A percentile compares a stretch with the other conserved stretches of the same genome.
Evolutionary conservation across 2,113 vertebrate genomes (phyloP).

Genomic region (Sprattus sprattus): DNA sequence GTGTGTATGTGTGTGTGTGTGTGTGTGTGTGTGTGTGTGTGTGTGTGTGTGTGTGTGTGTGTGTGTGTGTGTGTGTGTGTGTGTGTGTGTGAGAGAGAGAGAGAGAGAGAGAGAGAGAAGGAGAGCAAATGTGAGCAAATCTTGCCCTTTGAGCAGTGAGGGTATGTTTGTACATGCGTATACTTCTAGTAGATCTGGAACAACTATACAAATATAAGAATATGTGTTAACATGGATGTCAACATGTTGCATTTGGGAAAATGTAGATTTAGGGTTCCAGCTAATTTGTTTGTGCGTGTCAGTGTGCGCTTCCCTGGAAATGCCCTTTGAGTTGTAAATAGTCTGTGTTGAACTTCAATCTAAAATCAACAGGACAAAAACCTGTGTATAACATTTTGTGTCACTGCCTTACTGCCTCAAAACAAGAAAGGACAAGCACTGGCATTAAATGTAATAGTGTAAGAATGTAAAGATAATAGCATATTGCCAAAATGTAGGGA

Average conservation of each 20-base stretch:
- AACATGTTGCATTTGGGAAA: background rate
- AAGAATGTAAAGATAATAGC: no score
- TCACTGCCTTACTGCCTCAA: background rate
- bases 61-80: background rate
- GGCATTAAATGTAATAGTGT: background rate
- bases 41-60: constrained; percentile 17
- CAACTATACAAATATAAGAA: background rate
- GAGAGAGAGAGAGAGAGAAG: background rate
- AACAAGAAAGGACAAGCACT: background rate
- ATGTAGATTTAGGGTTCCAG: background rate
- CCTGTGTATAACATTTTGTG: background rate
- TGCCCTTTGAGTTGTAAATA: background rate
- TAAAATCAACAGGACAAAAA: background rate
- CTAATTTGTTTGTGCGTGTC: background rate
- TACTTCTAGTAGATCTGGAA: no score
- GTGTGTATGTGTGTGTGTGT: background rate
- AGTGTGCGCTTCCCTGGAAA: background rate
- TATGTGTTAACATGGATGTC: background rate
- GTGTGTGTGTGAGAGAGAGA: background rate
- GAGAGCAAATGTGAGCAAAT: background rate
- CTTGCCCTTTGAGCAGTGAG: background rate
- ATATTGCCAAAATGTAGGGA: no score
- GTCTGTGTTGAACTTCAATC: background rate
- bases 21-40: no score
- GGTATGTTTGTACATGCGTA: background rate